Base-by-base conservation (phyloP, 2,888 invertebrate species). In the Ormia ochracea region DNA sequence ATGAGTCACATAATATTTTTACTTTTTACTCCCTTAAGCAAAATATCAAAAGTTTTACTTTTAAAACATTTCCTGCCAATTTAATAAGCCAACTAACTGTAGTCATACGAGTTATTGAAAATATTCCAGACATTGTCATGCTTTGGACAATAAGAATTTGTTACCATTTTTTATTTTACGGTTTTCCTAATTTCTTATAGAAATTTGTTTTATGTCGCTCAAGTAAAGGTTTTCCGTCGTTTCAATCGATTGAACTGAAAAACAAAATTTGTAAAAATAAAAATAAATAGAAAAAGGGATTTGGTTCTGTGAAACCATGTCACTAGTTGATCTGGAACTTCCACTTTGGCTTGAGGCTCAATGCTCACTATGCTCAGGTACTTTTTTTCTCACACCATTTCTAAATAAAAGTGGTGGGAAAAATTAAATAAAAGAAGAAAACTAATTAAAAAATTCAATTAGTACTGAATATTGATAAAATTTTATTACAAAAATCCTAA, bases 171-270 rank as follows among this genome's bases (percentile, higher is more conserved):
- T 26, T 23, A n/a, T n/a, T n/a, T n/a, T n/a, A n/a, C n/a, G n/a
- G n/a, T n/a, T n/a, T n/a, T n/a, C n/a, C 33, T 19, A 33, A 23
- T 43, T 52, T 45, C 52, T 56, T 54, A 45, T 56, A 21, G 17
- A 43, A 63, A 66, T 74, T 66, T 74, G 45, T 48, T 38, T 4
- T 45, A 56, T 56, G 65, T 28, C 56, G 28, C 26, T 19, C 36
- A 65, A 38, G 63, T 73, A 17, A 73, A 63, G 33, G 36, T 48
- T 38, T 73, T 7, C 14, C 28, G 28, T 45, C 38, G n/a, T 1
- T 48, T 48, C n/a, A 73, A 65, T 45, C 54, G 26, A 63, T 72
- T 72, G 12, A 58, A 56, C n/a, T 4, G 38, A 28, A 56, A 26
- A n/a, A 26, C 3, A 12, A 0, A 17, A 69, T 19, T 59, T 59